Base-by-base conservation (phyloP, 2,888 invertebrate species). In the Tachina fera region DNA sequence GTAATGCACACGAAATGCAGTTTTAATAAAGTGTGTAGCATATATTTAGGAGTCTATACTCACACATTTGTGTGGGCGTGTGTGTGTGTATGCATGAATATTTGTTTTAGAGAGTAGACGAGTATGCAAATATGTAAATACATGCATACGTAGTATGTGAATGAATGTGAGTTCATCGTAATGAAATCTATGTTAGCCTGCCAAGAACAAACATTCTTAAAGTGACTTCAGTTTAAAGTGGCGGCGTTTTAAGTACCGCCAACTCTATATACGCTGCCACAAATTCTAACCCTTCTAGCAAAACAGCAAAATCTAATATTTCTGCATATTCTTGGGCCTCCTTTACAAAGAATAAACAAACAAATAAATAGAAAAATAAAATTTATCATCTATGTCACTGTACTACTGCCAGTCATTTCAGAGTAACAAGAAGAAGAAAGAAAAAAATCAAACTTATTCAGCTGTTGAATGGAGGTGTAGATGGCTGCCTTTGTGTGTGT, bases 151-250 rank as follows among this genome's bases (percentile, higher is more conserved):
- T 56, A 31, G 6, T 31, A 41, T 16, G 58, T 58, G 80, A 65
- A 43, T 39, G 19, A 80, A 31, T 31, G 71, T 80, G 77, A 70
- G 63, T 72, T 74, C 61, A 65, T 77, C 61, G 60, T 77, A 77
- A 72, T 82, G 61, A 76, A 75, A 86, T 86, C 68, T 86, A 78
- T 86, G 82, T 56, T 79, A 86, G 75, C 71, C 79, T 82, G 82
- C 65, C 78, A 86, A 82, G 85, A 82, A 82, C 78, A 86, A 86
- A 83, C 83, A 83, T 74, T 79, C 67, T 45, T 49, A 65, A 75
- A 83, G 72, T 86, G 79, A 83, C 82, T 86, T 86, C 67, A 83
- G 86, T 71, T 79, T 79, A 49, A 86, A 86, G 86, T 79, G 83
- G 71, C 75, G 83, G 71, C 75, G 63, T 72, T 86, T 79, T 79